Evolutionary conservation across 2,797 vertebrate species (phyloP).

Genomic region (Cirrhinus molitorella): DNA sequence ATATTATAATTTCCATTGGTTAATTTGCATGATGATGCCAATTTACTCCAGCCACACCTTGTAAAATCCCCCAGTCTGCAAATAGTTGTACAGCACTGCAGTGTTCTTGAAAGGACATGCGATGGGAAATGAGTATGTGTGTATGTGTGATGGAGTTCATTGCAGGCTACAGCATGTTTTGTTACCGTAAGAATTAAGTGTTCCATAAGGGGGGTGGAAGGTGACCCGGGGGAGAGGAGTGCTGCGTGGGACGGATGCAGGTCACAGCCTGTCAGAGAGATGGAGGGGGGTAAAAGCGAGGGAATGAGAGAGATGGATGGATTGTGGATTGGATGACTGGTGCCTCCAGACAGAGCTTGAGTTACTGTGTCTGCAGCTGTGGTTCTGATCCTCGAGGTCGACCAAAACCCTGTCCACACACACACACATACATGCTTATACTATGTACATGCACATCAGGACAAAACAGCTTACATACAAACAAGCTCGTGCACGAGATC

Average conservation of each 20-base stretch:
- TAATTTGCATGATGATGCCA: not conserved
- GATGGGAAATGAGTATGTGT: not conserved
- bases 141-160: constrained; percentile 10
- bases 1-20: not conserved
- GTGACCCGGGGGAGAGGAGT: constrained; percentile 27
- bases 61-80: not conserved
- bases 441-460: constrained; percentile 28
- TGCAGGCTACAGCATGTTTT: constrained; percentile 41
- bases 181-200: constrained; percentile 46
- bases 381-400: constrained; percentile 50
- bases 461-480: constrained; percentile 5
- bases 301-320: constrained; percentile 42
- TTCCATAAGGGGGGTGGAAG: constrained; percentile 8
- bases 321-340: constrained; percentile 51
- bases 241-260: constrained; percentile 40
- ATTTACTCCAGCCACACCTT: not conserved
- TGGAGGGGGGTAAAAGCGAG: constrained; percentile 19
- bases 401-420: constrained; percentile 27
- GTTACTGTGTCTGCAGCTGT: constrained; percentile 59
- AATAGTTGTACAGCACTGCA: not conserved
- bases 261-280: constrained; percentile 50
- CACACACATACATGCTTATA: constrained; percentile 14
- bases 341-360: constrained; percentile 47
- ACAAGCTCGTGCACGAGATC: not conserved
- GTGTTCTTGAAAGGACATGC: constrained; percentile 5